phyloP scores from a whole-genome alignment of 2,888 invertebrate species.

The Carterocephalus palaemon region DNA sequence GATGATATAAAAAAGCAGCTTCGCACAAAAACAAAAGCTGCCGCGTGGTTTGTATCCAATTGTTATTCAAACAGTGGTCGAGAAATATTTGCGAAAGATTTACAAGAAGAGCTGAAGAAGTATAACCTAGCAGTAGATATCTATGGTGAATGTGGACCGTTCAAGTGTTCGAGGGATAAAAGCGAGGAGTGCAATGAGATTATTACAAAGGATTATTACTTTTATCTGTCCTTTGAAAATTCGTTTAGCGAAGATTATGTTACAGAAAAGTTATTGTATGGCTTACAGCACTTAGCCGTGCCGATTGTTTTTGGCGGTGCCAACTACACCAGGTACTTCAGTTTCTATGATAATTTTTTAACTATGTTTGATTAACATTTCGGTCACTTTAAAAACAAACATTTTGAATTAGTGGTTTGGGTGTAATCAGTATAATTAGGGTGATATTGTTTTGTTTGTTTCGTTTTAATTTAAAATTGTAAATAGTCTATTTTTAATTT shows the following conservation, averaged over 20 bases:
- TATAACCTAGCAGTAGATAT: constrained; percentile 48
- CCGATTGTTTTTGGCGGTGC: constrained; percentile 60
- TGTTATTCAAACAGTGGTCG: constrained; percentile 43
- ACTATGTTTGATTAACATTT: neutral
- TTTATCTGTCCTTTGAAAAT: constrained; percentile 61
- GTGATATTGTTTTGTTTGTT: neutral
- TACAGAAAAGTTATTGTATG: constrained; percentile 54
- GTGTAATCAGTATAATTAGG: too few species aligned
- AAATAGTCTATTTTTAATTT: constrained; percentile 28
- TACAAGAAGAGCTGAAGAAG: constrained; percentile 38
- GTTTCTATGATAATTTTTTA: neutral
- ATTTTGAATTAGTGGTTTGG: too few species aligned
- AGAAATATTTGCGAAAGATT: constrained; percentile 35
- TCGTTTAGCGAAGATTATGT: constrained; percentile 54
- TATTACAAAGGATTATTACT: constrained; percentile 46
- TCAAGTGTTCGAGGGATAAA: constrained; percentile 36
- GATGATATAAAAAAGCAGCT: constrained; percentile 35
- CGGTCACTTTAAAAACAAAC: too few species aligned
- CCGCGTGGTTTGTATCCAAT: constrained; percentile 55
- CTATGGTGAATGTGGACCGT: constrained; percentile 40
- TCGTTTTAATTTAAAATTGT: neutral
- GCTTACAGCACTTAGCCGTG: constrained; percentile 46
- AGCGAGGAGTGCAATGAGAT: constrained; percentile 41
- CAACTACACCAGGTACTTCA: constrained; percentile 53
- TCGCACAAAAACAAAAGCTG: constrained; percentile 37